Evolutionary conservation across 2,888 invertebrate species (phyloP).

Genomic region (Orthonychiurus folsomi): DNA sequence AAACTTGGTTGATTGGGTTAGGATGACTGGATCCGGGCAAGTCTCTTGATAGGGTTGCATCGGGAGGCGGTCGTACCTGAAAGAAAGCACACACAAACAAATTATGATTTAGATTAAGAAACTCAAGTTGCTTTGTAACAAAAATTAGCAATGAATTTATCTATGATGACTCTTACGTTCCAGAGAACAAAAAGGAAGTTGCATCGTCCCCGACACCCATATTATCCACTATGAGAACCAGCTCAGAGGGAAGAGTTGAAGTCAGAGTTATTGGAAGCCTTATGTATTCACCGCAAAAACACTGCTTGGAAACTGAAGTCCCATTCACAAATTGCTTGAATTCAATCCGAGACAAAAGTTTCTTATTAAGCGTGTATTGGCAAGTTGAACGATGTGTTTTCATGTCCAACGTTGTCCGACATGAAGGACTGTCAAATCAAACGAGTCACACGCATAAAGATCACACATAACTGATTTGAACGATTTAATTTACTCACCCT

Average conservation of each 20-base stretch:
- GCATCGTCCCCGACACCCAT: constrained; percentile 20
- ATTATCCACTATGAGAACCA: constrained; percentile 15
- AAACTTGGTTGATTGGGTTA: constrained; percentile 6
- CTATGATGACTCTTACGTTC: constrained; percentile 17
- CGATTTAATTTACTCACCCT: no score
- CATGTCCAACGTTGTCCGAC: neutral
- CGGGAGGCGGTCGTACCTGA: neutral
- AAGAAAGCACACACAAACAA: neutral
- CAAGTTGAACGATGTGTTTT: neutral
- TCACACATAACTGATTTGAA: no score
- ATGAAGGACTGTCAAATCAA: neutral
- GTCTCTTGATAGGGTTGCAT: neutral
- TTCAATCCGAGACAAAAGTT: constrained; percentile 3
- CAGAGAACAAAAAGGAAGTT: constrained; percentile 17
- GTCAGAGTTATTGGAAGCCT: constrained; percentile 10
- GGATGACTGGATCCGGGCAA: constrained; percentile 8
- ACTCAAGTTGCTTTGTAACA: neutral
- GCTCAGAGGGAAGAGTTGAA: constrained; percentile 1
- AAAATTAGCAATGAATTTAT: no score
- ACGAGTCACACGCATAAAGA: no score
- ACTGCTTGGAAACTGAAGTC: constrained; percentile 6
- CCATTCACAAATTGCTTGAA: constrained; percentile 11
- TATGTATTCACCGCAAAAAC: constrained; percentile 12
- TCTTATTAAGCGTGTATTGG: neutral
- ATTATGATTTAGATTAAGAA: constrained; percentile 1